Evolutionary conservation across 1,140 invertebrate genomes (phyloP), one percentile per base, ranked within the genome.

Genomic region (Chymomyza costata): DNA sequence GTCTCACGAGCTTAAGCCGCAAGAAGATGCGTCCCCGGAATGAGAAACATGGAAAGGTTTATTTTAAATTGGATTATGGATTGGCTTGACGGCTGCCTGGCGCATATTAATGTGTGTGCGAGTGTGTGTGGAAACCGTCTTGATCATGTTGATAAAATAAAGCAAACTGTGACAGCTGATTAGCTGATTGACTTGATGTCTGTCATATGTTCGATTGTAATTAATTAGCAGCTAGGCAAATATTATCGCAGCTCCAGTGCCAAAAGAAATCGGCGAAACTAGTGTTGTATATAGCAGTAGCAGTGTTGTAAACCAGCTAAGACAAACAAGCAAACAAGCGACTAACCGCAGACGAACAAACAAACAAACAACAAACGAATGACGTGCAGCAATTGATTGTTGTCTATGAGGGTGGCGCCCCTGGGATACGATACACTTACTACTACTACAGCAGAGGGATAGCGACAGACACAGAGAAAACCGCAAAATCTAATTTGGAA

Each of bases 41-140:
- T 13, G 7, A 28, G 28, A 15, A 28, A 38, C 15, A 18, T 8
- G 17, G 8, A 8, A 8, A 31, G 28, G 21, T 1, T 81, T 74
- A 32, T 7, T 70, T 76, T 76, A 82, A 81, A 81, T 81, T 81
- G 76, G 76, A 81, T 82, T 76, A 76, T 60, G 53, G 45, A 37
- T 41, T 38, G 21, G 50, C 43, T 28, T 47, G 48, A 7, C 49
- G 18, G 18, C 32, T 28, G 54, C 40, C 55, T 47, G 37, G n/a
- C n/a, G n/a, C n/a, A n/a, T n/a, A n/a, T 25, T 8, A 25, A 25
- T 54, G 15, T 18, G 8, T 32, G 28, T 10, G 39, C 46, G 59
- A 64, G 64, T 73, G 59, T n/a, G n/a, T n/a, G n/a, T n/a, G n/a
- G n/a, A n/a, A n/a, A n/a, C n/a, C n/a, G n/a, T n/a, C n/a, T n/a